Evolutionary conservation across 2,888 invertebrate genomes (phyloP).

Genomic region (Hirudinaria manillensis): DNA sequence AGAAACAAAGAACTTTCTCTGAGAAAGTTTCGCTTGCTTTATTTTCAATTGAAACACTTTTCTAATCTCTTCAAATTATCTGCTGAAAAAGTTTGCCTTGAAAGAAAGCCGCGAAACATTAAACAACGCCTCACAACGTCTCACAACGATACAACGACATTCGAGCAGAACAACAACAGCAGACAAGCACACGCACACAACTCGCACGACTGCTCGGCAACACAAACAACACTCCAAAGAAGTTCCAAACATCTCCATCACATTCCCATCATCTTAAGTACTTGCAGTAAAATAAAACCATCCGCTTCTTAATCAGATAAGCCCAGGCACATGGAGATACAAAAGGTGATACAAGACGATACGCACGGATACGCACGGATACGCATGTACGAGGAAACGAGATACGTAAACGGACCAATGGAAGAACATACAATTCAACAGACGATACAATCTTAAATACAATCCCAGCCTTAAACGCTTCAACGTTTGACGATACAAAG

Average conservation of each 20-base stretch:
- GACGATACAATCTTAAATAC: slow-evolving; percentile 6
- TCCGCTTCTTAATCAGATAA: background rate
- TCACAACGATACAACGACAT: too few species aligned
- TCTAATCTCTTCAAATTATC: too few species aligned
- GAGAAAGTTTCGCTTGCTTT: too few species aligned
- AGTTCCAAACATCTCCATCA: background rate
- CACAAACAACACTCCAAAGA: too few species aligned
- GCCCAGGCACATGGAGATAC: slow-evolving; percentile 2
- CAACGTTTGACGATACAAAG: background rate
- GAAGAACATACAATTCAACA: background rate
- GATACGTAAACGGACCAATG: background rate
- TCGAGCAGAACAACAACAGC: too few species aligned
- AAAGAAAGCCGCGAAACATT: too few species aligned
- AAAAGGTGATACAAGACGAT: background rate
- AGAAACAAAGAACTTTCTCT: too few species aligned
- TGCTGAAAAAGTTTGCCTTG: too few species aligned
- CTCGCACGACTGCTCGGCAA: too few species aligned
- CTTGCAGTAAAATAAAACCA: background rate
- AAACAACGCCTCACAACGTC: too few species aligned
- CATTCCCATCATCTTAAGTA: background rate
- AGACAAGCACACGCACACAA: too few species aligned
- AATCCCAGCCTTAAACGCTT: background rate
- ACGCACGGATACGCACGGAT: background rate
- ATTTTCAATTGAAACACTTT: too few species aligned
- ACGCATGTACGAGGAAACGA: background rate